These are phyloP conservation scores for Atta texana DNA, from an alignment of 1,140 invertebrate genomes.

Conservation along the genomic window DNA sequence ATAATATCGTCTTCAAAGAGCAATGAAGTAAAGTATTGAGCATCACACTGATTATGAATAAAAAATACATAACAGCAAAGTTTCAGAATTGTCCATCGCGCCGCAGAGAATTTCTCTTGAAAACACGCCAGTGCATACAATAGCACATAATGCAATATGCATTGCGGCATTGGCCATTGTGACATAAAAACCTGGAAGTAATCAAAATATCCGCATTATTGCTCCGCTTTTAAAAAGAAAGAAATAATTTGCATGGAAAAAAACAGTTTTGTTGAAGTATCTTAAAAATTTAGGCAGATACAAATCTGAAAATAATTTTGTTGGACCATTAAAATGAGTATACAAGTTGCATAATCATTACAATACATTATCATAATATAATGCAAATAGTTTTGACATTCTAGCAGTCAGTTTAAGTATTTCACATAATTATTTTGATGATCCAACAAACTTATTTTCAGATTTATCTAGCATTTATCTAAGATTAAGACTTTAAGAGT, in stretches of 20 bases:
- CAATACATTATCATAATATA: too few relatives aligned
- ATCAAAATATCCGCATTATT: conserved; percentile 20
- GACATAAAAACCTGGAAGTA: background rate
- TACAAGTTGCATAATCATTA: too few relatives aligned
- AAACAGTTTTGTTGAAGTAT: too few relatives aligned
- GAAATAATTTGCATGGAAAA: background rate
- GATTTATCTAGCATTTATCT: too few relatives aligned
- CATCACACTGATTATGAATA: conserved; percentile 35
- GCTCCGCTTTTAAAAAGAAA: background rate
- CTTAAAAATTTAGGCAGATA: too few relatives aligned
- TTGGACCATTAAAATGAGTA: too few relatives aligned
- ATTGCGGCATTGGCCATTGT: background rate
- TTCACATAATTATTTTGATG: too few relatives aligned
- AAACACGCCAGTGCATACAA: background rate
- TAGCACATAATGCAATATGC: conserved; percentile 14
- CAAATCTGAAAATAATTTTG: too few relatives aligned
- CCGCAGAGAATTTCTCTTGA: background rate
- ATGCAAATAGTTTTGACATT: too few relatives aligned
- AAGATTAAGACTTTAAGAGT: too few relatives aligned
- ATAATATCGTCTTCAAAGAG: background rate
- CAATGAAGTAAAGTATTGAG: conserved; percentile 2
- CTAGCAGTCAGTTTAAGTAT: too few relatives aligned
- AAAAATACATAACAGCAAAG: conserved; percentile 35
- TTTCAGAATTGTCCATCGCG: conserved; percentile 34
- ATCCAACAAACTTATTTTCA: too few relatives aligned